Percentiles rank a stretch among this genome's conserved stretches.
phyloP scores from a whole-genome alignment of 2,113 vertebrate genomes.

The Microtus richardsoni region DNA sequence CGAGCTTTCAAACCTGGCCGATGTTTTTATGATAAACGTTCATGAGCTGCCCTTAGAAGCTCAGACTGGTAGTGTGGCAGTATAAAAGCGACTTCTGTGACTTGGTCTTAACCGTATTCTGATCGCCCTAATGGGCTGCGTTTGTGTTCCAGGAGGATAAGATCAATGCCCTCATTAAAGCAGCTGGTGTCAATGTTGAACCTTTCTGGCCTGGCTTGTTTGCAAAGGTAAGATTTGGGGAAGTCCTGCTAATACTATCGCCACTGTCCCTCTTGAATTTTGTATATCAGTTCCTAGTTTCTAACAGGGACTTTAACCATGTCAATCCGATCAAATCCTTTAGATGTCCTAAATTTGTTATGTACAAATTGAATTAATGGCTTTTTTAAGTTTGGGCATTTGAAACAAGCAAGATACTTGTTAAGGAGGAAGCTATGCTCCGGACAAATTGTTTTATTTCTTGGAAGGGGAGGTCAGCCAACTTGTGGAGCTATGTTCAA shows the following conservation, averaged over 20 bases:
- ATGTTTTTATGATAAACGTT: no score
- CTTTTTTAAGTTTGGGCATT: not conserved
- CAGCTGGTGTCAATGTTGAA: constrained; percentile 91
- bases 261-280: not conserved
- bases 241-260: not conserved
- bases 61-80: not conserved
- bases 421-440: no score
- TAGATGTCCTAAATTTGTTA: not conserved
- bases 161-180: constrained; percentile 93
- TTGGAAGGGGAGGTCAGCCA: not conserved
- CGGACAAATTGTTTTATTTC: not conserved
- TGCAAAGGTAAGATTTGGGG: constrained; percentile 89
- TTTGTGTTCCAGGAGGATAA: constrained; percentile 90
- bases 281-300: not conserved
- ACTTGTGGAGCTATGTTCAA: not conserved
- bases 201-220: constrained; percentile 95
- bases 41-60: accelerated
- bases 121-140: not conserved
- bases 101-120: not conserved
- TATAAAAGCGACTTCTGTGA: not conserved
- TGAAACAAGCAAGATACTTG: not conserved
- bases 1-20: not conserved
- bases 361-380: not conserved
- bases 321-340: not conserved
- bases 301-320: not conserved